Percentiles rank a stretch among this genome's conserved stretches.
phyloP scores from a whole-genome alignment of 2,113 vertebrate genomes.

The Pseudonaja textilis region DNA sequence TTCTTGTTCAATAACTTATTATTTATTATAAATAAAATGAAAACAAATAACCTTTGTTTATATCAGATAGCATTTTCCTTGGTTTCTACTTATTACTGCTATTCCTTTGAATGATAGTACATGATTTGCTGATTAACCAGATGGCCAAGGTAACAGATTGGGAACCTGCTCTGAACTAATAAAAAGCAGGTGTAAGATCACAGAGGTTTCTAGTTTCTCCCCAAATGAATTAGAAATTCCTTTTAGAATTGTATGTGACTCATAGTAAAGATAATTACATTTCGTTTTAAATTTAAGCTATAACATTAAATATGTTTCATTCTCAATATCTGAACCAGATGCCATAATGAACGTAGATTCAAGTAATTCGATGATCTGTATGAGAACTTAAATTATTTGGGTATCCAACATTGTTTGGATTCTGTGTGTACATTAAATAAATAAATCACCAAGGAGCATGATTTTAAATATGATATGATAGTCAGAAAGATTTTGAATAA shows the following conservation, averaged over 20 bases:
- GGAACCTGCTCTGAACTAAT: slow-evolving; percentile 78
- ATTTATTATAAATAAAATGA: slow-evolving; percentile 64
- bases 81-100: slow-evolving; percentile 69
- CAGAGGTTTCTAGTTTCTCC: slow-evolving; percentile 56
- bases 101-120: slow-evolving; percentile 73
- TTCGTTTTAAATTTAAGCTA: slow-evolving; percentile 27
- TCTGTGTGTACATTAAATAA: background rate
- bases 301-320: background rate
- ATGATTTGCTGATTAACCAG: slow-evolving; percentile 77
- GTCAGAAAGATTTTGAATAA: background rate
- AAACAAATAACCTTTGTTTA: slow-evolving; percentile 31
- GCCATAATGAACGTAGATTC: background rate
- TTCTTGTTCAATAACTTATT: slow-evolving; percentile 49
- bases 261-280: slow-evolving; percentile 37
- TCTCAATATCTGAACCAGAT: background rate
- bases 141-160: slow-evolving; percentile 80
- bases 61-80: slow-evolving; percentile 66
- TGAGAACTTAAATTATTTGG: background rate
- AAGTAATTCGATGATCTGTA: background rate
- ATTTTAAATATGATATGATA: background rate
- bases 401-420: background rate
- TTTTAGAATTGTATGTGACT: slow-evolving; percentile 48
- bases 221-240: slow-evolving; percentile 57
- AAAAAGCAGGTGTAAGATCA: slow-evolving; percentile 77
- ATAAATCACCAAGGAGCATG: background rate